Evolutionary conservation across 2,113 vertebrate species (phyloP), one percentile per base, ranked within the genome.

Genomic region (Daphoenositta chrysoptera): DNA sequence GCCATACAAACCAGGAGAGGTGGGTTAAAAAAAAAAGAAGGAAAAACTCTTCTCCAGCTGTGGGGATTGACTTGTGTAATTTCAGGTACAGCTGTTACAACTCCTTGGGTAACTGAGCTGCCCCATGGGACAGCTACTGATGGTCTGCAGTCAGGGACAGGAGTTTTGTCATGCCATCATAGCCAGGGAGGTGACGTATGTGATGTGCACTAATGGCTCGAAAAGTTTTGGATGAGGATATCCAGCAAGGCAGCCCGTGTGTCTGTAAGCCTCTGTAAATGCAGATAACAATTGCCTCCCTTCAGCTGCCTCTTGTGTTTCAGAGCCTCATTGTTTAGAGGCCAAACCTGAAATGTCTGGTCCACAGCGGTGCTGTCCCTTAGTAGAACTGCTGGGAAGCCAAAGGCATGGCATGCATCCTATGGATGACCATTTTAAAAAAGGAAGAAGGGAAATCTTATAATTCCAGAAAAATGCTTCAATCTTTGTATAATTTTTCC

Each of bases 191-290:
- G 17, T 39, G 60, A 75, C 28, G 17, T 18, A 23, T 28, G 30
- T 40, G 42, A 48, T 7, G 4, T 11, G 8, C 37, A 18, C 30
- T 23, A 35, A 37, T 0, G 8, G 19, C 13, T 66, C 1, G 0
- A 63, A 12, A 45, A 39, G 45, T 11, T 88, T 58, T 39, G 8
- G 26, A 9, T 50, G 31, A 73, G 48, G 39, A 28, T 48, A 51
- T 17, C 16, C 39, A 92, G 35, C 30, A 66, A 22, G 1, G 2
- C 27, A 39, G 19, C 24, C 19, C 8, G 0, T 16, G 15, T 50
- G 6, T 33, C n/a, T 23, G 17, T 37, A 50, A 93, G 26, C 5
- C 23, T 66, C 48, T 30, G 13, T 58, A 57, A 71, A 54, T 6
- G 2, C 33, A 65, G 31, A 6, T 20, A 35, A 19, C 11, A 23